Base-by-base conservation (phyloP, 2,797 vertebrate genomes). In the Lepus townsendii region DNA sequence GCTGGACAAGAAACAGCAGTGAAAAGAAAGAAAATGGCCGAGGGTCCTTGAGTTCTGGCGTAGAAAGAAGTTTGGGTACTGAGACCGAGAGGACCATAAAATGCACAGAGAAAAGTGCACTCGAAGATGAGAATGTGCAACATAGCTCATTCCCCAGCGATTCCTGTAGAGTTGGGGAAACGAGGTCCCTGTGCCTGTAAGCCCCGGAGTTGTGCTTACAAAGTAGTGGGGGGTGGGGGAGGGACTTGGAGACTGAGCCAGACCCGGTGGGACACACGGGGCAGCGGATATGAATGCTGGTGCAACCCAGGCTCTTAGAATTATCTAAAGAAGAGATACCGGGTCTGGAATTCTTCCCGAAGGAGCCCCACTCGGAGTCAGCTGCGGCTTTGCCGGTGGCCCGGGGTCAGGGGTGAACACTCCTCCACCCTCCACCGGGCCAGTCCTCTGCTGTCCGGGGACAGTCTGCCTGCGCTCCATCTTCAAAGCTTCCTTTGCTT, bases 401-500 rank as follows among this genome's bases (percentile, higher is more conserved):
- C 72, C 30, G 83, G 80, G 75, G n/a, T 96, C 93, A 38, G 35
- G 47, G 7, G 2, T 77, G 69, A 91, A 50, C 73, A 80, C 60
- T 32, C 22, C 38, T 90, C 88, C 65, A 66, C 20, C 22, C 24
- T 78, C 52, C 5, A 2, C 52, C 79, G 22, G 54, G 17, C 57
- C 22, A 83, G 50, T 4, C 54, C 54, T 57, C 19, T 57, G 32
- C 65, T 54, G 57, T 60, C 83, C 77, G 75, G 83, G 13, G 32
- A 24, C 60, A 42, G 96, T 91, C 79, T 94, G 75, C 87, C 85
- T 91, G 32, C 4, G 54, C 60, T 77, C 60, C 76, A 83, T 88
- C 90, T 94, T 94, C 96, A 95, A 62, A 95, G 42, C 80, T 13
- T 26, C 32, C 83, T 94, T 90, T 77, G 83, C 79, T 84, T 42